Conservation (phyloP, 2,113 vertebrate species). For the Aptenodytes forsteri region DNA sequence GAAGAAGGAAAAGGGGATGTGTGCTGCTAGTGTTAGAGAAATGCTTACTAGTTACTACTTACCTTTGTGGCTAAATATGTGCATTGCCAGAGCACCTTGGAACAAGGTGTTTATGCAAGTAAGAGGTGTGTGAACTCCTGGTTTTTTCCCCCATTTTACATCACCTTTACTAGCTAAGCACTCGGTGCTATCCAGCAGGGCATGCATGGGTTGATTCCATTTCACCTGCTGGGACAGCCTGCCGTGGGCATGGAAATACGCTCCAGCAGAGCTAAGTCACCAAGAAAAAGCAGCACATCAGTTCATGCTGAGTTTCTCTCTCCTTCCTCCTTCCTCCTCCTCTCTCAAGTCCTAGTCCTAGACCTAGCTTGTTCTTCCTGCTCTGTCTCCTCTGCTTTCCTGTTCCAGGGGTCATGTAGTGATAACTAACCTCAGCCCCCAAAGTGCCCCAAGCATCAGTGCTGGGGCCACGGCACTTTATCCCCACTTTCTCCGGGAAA, state of each 20-base stretch:
- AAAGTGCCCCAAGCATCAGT: not conserved
- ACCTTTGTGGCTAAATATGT: not conserved
- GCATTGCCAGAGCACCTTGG: not conserved
- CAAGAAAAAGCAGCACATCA: rapidly evolving
- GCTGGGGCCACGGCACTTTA: not conserved
- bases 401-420: not conserved
- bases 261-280: not conserved
- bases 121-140: not conserved
- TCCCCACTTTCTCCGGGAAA: not conserved
- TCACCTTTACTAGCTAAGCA: not conserved
- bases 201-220: not conserved
- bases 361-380: not conserved
- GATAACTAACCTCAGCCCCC: not conserved
- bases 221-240: not conserved
- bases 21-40: not conserved
- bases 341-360: not conserved
- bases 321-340: not conserved
- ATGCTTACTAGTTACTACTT: not conserved
- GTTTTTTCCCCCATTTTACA: not conserved
- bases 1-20: not conserved
- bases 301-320: not conserved
- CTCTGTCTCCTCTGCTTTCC: not conserved
- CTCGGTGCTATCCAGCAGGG: not conserved
- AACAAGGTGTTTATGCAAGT: not conserved
- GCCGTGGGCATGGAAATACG: not conserved